Conservation (phyloP, 2,113 vertebrate genomes). For the Zosterops japonicus region DNA sequence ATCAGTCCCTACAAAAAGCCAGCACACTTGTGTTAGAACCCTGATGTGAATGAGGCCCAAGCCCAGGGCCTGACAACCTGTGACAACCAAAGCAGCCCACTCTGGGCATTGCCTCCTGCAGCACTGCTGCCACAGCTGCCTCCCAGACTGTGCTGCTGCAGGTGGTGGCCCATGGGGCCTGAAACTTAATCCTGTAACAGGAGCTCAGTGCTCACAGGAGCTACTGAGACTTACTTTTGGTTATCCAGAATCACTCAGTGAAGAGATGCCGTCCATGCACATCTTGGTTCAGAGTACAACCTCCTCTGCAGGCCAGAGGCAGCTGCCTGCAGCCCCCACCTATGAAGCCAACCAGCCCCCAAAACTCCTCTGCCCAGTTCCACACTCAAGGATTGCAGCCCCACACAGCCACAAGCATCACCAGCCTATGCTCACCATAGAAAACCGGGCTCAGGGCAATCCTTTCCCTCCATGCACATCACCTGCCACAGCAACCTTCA, state of each 20-base stretch:
- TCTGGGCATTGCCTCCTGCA: background rate
- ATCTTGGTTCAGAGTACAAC: background rate
- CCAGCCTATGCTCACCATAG: fast-evolving
- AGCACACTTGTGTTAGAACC: fast-evolving
- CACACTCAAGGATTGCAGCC: background rate
- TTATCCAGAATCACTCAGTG: background rate
- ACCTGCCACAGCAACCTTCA: background rate
- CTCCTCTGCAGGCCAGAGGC: background rate
- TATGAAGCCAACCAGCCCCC: background rate
- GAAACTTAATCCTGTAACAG: conserved; percentile 56
- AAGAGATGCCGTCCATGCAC: background rate
- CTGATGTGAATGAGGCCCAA: fast-evolving
- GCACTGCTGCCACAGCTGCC: background rate
- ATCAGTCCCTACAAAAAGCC: background rate
- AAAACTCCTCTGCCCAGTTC: background rate
- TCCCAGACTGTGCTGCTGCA: background rate
- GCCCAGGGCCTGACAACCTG: too few species aligned
- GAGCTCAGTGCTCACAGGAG: background rate
- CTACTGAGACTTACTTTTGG: background rate
- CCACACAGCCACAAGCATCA: background rate
- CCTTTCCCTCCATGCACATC: background rate
- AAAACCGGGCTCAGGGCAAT: background rate
- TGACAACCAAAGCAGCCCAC: background rate
- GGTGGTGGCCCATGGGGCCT: background rate
- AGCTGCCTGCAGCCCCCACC: background rate